Percentiles rank a stretch among this genome's conserved stretches.
phyloP scores from a whole-genome alignment of 2,797 vertebrate species.

The Scleropages formosus region DNA sequence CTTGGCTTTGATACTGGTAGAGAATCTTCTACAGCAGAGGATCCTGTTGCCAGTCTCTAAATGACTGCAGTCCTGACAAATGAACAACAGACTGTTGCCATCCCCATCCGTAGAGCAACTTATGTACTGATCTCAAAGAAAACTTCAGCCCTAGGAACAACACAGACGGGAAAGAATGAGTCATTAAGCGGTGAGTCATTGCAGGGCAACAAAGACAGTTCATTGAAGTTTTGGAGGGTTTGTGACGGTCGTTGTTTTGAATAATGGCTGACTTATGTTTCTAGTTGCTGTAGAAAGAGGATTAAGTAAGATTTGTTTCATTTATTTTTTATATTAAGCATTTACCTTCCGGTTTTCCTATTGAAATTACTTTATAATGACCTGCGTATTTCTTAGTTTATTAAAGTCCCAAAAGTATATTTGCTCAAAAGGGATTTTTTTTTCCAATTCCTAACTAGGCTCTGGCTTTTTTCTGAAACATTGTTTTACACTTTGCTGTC shows the following conservation, averaged over 20 bases:
- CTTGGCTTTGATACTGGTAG: neutral
- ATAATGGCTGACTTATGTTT: slow-evolving; percentile 19
- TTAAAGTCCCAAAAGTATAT: neutral
- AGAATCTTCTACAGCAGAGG: neutral
- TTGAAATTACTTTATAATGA: neutral
- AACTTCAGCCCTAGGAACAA: neutral
- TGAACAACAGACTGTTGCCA: neutral
- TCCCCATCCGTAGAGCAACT: neutral
- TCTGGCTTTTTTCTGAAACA: too few relatives aligned
- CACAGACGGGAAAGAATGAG: neutral
- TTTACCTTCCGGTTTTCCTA: neutral
- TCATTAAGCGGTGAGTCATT: slow-evolving; percentile 14
- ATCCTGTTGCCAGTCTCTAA: neutral
- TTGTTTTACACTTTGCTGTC: too few relatives aligned
- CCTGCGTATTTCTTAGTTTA: neutral
- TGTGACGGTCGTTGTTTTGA: neutral
- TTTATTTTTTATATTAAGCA: too few relatives aligned
- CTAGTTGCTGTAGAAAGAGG: slow-evolving; percentile 19
- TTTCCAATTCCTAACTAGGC: too few relatives aligned
- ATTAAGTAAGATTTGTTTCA: neutral
- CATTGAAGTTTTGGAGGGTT: slow-evolving; percentile 1
- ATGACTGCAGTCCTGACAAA: neutral
- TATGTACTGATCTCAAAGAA: too few relatives aligned
- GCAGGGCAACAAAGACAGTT: slow-evolving; percentile 11
- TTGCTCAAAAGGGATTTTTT: neutral